Percentiles rank a stretch among this genome's conserved stretches.
These are phyloP conservation scores for Ictalurus furcatus DNA, from an alignment of 2,113 vertebrate species.

Conservation along the genomic window DNA sequence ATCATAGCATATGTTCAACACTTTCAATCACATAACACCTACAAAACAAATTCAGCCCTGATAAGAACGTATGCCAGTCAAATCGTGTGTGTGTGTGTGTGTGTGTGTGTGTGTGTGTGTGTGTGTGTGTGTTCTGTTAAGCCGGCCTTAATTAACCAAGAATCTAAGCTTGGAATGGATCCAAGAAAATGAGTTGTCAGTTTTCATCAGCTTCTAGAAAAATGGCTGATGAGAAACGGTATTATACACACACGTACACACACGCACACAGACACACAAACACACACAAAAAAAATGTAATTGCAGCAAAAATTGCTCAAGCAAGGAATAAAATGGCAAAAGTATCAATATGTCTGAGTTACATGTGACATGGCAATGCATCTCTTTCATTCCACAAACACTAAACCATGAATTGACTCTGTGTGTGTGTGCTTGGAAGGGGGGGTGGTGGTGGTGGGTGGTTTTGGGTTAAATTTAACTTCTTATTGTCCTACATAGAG, in stretches of 20 bases:
- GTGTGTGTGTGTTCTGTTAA: conserved; percentile 30
- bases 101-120: conserved; percentile 32
- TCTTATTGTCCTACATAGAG: conserved; percentile 60
- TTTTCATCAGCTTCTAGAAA: conserved; percentile 32
- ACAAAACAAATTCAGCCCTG: conserved; percentile 31
- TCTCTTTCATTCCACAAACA: conserved; percentile 27
- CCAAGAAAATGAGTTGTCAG: conserved; percentile 46
- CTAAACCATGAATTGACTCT: background rate
- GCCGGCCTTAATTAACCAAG: conserved; percentile 37
- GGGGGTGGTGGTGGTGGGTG: conserved; percentile 19
- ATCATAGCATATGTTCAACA: background rate
- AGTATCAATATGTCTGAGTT: conserved; percentile 35
- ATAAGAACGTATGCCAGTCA: conserved; percentile 63
- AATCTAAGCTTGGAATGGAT: conserved; percentile 29
- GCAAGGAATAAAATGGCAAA: conserved; percentile 26
- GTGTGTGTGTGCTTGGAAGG: conserved; percentile 30
- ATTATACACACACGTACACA: background rate
- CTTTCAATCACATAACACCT: background rate
- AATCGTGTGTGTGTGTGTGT: conserved; percentile 33
- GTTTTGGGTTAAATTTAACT: conserved; percentile 58
- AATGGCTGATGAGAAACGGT: background rate
- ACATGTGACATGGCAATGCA: conserved; percentile 28
- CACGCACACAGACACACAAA: conserved; percentile 29
- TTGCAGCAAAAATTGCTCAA: conserved; percentile 11
- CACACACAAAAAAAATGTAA: conserved; percentile 16